Base-by-base conservation (phyloP, 2,113 vertebrate genomes). In the Zeus faber region DNA sequence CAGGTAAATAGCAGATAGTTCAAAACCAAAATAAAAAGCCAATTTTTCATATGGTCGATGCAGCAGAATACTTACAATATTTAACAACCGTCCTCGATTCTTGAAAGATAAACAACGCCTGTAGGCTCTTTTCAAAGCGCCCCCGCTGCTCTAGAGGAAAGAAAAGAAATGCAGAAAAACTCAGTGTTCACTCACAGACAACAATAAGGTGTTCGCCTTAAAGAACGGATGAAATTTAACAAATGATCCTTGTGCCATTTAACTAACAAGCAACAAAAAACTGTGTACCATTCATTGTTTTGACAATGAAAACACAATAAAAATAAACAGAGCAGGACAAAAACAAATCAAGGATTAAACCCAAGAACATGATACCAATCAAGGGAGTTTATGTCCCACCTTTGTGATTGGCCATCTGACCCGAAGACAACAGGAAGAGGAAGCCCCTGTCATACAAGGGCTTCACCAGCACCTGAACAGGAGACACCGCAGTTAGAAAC, bases 101-200 rank as follows among this genome's bases (percentile, higher is more conserved):
- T 80, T 92, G 93, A 87, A 96, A 98, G 25, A 98, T 77, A 89
- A 98, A 98, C 49, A 98, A 80, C 11, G 94, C 95, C 65, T 94
- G 91, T 8, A 98, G 88, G 62, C 87, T 80, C 58, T 81, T 89
- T 57, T 92, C 83, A 23, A 72, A 68, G 39, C 82, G 87, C 66
- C 77, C 88, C 60, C 91, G 88, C 26, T 89, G 85, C 62, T 95
- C 96, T 98, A 56, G 2, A 79, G 85, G 18, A 67, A 61, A 82
- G 11, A 13, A 16, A 14, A 21, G 3, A 6, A 35, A 5, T 13
- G 55, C 54, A 53, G 0, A 18, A 9, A 3, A 14, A 5, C 33
- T 37, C 33, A 37, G n/a, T 37, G 6, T 37, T 33, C 31, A 10
- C 8, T 31, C 33, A 52, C 25, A 65, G 41, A 37, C 51, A 76